Percentiles rank a stretch among this genome's conserved stretches.
Evolutionary conservation across 2,888 invertebrate genomes (phyloP).

Genomic region (Cryptocheilus praepositus): DNA sequence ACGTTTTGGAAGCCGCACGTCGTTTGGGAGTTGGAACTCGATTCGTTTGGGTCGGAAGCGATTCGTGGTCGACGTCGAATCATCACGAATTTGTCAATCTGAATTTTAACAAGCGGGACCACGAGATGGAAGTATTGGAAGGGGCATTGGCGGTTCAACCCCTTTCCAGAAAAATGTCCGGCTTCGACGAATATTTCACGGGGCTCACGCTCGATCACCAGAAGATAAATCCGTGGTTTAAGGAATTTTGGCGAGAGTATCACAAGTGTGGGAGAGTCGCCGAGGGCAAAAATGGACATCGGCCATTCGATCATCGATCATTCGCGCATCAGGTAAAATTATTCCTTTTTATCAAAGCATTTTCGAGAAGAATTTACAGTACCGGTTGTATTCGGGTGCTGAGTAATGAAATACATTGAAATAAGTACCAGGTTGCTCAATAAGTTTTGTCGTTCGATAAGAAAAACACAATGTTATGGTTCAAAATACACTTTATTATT

Average conservation of each 20-base stretch:
- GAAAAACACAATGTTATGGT: too few species aligned
- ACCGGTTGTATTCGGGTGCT: too few species aligned
- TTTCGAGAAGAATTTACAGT: too few species aligned
- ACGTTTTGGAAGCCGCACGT: conserved; percentile 74
- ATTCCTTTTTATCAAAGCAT: too few species aligned
- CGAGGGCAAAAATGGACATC: neutral
- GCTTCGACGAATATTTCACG: conserved; percentile 77
- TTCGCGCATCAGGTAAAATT: too few species aligned
- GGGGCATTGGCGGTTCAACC: conserved; percentile 78
- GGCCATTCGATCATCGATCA: too few species aligned
- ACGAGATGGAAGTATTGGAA: conserved; percentile 71
- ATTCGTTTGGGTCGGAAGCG: conserved; percentile 77
- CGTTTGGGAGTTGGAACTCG: conserved; percentile 62
- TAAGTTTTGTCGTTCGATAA: too few species aligned
- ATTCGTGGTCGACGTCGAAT: conserved; percentile 75
- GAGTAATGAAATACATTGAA: too few species aligned
- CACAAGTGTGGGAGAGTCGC: conserved; percentile 56
- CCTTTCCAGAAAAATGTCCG: conserved; percentile 71
- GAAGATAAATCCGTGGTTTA: conserved; percentile 76
- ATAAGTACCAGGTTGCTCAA: too few species aligned
- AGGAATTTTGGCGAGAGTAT: conserved; percentile 76
- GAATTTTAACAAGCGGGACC: conserved; percentile 47
- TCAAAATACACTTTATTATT: too few species aligned
- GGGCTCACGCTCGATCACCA: conserved; percentile 67
- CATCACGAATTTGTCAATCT: conserved; percentile 55